A percentile compares a stretch with the other conserved stretches of the same genome.
Evolutionary conservation across 2,888 invertebrate species (phyloP).

Genomic region (Tiliacea citrago): DNA sequence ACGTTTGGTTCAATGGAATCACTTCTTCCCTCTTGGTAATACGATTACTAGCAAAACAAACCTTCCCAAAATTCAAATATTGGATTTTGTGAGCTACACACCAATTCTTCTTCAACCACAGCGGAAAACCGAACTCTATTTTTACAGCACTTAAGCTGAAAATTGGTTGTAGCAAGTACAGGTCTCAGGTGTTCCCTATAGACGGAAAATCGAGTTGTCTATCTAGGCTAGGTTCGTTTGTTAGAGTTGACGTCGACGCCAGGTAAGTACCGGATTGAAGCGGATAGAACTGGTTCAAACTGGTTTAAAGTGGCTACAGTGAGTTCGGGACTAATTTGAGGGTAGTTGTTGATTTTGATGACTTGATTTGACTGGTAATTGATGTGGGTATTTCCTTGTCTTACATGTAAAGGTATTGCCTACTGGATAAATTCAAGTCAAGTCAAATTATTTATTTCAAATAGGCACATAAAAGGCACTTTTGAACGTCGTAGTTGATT

Average conservation of each 20-base stretch:
- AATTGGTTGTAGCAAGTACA: slow-evolving; percentile 20
- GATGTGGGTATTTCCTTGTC: slow-evolving; percentile 9
- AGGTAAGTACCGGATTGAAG: slow-evolving; percentile 58
- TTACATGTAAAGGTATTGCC: not conserved
- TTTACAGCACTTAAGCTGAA: not conserved
- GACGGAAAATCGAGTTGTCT: slow-evolving; percentile 62
- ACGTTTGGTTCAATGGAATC: slow-evolving; percentile 49
- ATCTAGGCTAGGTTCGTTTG: slow-evolving; percentile 62
- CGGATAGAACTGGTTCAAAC: slow-evolving; percentile 54
- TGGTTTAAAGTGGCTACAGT: slow-evolving; percentile 51
- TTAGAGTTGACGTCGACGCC: slow-evolving; percentile 51
- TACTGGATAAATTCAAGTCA: no score
- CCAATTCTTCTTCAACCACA: slow-evolving; percentile 29
- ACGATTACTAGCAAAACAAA: slow-evolving; percentile 68
- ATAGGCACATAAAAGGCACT: no score
- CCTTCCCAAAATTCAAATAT: slow-evolving; percentile 69
- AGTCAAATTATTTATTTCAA: no score
- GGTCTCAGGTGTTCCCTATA: slow-evolving; percentile 46
- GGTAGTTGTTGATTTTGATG: slow-evolving; percentile 34
- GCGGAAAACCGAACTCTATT: slow-evolving; percentile 30
- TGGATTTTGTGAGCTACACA: slow-evolving; percentile 58
- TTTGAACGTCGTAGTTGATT: no score
- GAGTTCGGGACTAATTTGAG: slow-evolving; percentile 57
- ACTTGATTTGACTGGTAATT: slow-evolving; percentile 46
- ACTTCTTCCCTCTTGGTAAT: slow-evolving; percentile 54